phyloP scores from a whole-genome alignment of 2,797 vertebrate genomes.

The Schizothorax lantsangensis region DNA sequence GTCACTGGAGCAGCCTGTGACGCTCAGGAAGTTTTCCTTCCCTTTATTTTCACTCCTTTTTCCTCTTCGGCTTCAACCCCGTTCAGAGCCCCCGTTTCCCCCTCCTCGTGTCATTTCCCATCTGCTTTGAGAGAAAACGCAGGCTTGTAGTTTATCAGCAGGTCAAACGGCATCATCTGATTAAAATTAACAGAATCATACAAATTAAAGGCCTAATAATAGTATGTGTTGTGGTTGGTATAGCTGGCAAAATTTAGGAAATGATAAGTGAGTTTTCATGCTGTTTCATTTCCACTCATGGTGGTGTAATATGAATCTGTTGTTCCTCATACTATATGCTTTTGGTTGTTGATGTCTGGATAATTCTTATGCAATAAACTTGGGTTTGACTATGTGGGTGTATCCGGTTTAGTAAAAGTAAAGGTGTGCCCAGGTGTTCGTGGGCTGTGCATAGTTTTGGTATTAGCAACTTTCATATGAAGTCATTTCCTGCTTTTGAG shows the following conservation, averaged over 20 bases:
- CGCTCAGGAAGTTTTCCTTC: slow-evolving; percentile 81
- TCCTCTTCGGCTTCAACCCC: slow-evolving; percentile 66
- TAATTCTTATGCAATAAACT: slow-evolving; percentile 16
- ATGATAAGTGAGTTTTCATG: slow-evolving; percentile 18
- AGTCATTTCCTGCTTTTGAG: slow-evolving; percentile 42
- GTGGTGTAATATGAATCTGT: background rate
- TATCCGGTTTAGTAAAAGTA: slow-evolving; percentile 6
- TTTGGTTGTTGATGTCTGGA: background rate
- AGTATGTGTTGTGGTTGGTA: slow-evolving; percentile 7
- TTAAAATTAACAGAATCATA: slow-evolving; percentile 7
- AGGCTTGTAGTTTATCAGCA: slow-evolving; percentile 53
- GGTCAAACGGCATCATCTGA: slow-evolving; percentile 37
- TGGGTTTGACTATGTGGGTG: slow-evolving; percentile 17
- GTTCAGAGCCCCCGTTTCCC: slow-evolving; percentile 49
- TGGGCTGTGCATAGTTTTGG: slow-evolving; percentile 8
- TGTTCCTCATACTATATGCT: background rate
- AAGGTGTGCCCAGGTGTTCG: slow-evolving; percentile 45
- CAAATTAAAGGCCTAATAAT: slow-evolving; percentile 9
- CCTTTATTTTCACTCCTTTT: slow-evolving; percentile 74
- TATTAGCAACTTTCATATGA: slow-evolving; percentile 19
- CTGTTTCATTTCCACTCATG: background rate
- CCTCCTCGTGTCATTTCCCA: slow-evolving; percentile 55
- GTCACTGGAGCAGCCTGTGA: slow-evolving; percentile 77
- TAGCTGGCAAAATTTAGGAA: slow-evolving; percentile 18
- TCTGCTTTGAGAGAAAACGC: slow-evolving; percentile 62